A percentile compares a stretch with the other conserved stretches of the same genome.
phyloP scores from a whole-genome alignment of 2,113 vertebrate genomes.

The Tragulus kanchil region DNA sequence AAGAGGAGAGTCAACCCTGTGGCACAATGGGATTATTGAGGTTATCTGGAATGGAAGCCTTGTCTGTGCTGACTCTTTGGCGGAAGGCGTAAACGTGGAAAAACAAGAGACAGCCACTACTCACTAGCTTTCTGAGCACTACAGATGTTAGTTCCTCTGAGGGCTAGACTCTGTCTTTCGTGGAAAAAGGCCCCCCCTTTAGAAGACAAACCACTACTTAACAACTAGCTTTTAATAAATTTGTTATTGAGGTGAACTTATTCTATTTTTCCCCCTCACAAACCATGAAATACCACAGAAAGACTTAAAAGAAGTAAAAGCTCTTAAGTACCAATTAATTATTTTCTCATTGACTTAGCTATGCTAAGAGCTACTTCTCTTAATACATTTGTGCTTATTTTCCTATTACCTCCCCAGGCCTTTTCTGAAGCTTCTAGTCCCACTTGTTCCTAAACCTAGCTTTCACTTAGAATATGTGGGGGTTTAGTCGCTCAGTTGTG shows the following conservation, averaged over 20 bases:
- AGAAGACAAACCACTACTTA: neutral
- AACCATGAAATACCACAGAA: neutral
- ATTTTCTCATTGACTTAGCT: slow-evolving; percentile 44
- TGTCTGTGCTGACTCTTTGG: neutral
- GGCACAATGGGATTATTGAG: neutral
- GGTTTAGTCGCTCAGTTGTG: too few species aligned
- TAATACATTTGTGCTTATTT: neutral
- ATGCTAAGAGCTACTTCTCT: neutral
- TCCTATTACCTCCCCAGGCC: neutral
- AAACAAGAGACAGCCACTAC: neutral
- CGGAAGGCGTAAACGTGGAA: neutral
- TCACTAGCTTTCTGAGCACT: neutral
- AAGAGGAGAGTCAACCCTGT: neutral
- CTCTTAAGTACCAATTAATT: slow-evolving; percentile 60
- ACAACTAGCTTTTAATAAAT: too few species aligned
- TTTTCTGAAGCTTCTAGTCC: slow-evolving; percentile 34
- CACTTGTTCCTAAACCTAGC: slow-evolving; percentile 30
- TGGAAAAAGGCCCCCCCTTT: too few species aligned
- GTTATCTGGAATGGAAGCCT: neutral
- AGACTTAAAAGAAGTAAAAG: slow-evolving; percentile 51
- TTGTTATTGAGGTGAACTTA: too few species aligned
- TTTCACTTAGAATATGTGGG: slow-evolving; percentile 35
- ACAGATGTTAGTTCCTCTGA: neutral
- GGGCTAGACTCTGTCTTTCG: neutral
- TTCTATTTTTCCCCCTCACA: slow-evolving; percentile 34